Conservation (phyloP, 92 coral and sea anemone genomes). For the Scolanthus callimorphus region DNA sequence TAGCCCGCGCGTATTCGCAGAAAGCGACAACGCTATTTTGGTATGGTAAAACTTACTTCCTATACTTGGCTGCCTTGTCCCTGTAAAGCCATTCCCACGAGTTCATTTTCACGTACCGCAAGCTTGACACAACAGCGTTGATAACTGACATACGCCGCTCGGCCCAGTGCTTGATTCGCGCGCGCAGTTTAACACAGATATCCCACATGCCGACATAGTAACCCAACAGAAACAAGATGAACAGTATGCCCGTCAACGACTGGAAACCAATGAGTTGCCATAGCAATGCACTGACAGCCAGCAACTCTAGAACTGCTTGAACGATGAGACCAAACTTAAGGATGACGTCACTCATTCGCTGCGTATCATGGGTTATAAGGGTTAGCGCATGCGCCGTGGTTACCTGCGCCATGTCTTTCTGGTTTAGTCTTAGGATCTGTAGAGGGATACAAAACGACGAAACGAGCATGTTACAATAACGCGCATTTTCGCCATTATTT, state of each 20-base stretch:
- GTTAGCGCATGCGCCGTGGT: conserved; percentile 44
- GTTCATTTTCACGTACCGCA: conserved; percentile 80
- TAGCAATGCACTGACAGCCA: conserved; percentile 62
- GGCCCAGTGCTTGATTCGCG: conserved; percentile 54
- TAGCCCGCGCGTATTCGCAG: too few relatives aligned
- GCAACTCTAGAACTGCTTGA: conserved; percentile 62
- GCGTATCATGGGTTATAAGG: conserved; percentile 60
- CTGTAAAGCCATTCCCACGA: conserved; percentile 78
- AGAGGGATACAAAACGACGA: neutral
- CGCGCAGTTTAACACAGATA: conserved; percentile 64
- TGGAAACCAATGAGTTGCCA: conserved; percentile 86
- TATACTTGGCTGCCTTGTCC: conserved; percentile 42
- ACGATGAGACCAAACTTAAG: conserved; percentile 64
- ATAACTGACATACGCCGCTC: conserved; percentile 64
- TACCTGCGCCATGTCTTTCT: conserved; percentile 57
- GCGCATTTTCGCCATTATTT: too few relatives aligned
- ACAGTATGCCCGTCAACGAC: conserved; percentile 70
- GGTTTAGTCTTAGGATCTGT: conserved; percentile 58
- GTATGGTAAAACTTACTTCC: conserved; percentile 30
- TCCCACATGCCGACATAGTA: conserved; percentile 88
- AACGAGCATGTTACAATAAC: too few relatives aligned
- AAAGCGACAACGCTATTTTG: too few relatives aligned
- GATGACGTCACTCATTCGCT: conserved; percentile 59
- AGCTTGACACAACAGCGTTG: conserved; percentile 46
- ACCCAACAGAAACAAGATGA: conserved; percentile 60